These are phyloP conservation scores for Druon quercuslanigerum DNA, from an alignment of 1,140 invertebrate genomes.

Conservation along the genomic window DNA sequence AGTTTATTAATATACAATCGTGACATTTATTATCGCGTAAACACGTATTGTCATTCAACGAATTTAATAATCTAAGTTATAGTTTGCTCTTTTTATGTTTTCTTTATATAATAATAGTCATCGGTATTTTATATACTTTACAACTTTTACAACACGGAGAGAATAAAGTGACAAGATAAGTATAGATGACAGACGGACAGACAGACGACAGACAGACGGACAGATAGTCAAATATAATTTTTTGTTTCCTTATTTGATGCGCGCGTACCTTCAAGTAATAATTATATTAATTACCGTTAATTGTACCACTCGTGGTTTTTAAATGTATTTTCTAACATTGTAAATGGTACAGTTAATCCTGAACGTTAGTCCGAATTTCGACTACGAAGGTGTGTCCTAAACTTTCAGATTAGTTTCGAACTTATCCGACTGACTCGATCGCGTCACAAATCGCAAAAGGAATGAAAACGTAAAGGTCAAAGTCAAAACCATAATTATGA, in stretches of 20 bases:
- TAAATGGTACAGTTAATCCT: conserved; percentile 40
- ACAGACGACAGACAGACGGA: conserved; percentile 71
- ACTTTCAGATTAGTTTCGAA: conserved; percentile 58
- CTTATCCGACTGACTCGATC: conserved; percentile 53
- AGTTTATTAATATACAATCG: conserved; percentile 50
- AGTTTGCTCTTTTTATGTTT: conserved; percentile 44
- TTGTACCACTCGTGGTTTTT: conserved; percentile 4
- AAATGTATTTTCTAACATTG: conserved; percentile 25
- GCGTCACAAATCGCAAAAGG: conserved; percentile 43
- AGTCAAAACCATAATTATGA: conserved; percentile 21
- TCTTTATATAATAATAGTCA: conserved; percentile 35
- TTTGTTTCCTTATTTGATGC: conserved; percentile 38
- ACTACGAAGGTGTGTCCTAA: conserved; percentile 51
- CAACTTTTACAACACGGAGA: conserved; percentile 72
- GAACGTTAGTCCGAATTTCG: conserved; percentile 41
- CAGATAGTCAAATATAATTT: conserved; percentile 61
- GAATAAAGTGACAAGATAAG: conserved; percentile 65
- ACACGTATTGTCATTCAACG: conserved; percentile 75
- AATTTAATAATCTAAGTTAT: conserved; percentile 64
- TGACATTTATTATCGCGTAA: conserved; percentile 57
- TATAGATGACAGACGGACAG: conserved; percentile 65
- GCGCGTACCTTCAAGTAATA: background rate
- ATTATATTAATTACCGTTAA: conserved; percentile 3
- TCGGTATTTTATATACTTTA: conserved; percentile 54
- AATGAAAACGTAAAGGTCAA: conserved; percentile 30